phyloP scores from a whole-genome alignment of 2,113 vertebrate species.

The Heterocephalus glaber region DNA sequence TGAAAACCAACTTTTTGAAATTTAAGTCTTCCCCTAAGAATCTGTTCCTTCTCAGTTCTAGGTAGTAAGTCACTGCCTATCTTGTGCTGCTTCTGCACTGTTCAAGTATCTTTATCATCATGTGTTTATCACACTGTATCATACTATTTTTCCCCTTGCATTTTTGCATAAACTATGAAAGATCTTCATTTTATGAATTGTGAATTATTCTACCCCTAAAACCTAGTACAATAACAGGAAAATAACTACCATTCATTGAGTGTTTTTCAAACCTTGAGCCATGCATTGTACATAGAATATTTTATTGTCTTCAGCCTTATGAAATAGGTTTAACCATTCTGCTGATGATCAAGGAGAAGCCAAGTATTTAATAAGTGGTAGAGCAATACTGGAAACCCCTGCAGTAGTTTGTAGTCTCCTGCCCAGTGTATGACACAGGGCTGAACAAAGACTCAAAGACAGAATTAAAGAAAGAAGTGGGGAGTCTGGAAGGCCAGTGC shows the following conservation, averaged over 20 bases:
- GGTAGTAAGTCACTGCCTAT: background rate
- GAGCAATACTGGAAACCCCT: background rate
- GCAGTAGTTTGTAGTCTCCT: too few species aligned
- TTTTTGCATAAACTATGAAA: background rate
- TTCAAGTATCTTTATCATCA: background rate
- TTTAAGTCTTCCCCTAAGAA: background rate
- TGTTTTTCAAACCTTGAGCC: background rate
- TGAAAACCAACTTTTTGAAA: background rate
- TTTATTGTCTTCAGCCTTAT: background rate
- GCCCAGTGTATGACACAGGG: too few species aligned
- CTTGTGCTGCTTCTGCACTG: background rate
- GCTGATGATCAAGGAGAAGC: background rate
- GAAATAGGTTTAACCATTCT: background rate
- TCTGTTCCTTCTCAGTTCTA: background rate
- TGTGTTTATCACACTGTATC: background rate
- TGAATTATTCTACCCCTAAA: background rate
- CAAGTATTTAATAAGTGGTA: background rate
- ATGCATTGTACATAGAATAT: background rate
- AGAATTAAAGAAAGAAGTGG: too few species aligned
- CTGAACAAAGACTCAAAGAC: too few species aligned
- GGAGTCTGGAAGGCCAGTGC: too few species aligned
- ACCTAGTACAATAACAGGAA: background rate
- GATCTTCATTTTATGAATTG: background rate
- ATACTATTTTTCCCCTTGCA: background rate
- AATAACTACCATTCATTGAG: background rate